phyloP scores from a whole-genome alignment of 2,888 invertebrate genomes.

The Dynastes hyllus region DNA sequence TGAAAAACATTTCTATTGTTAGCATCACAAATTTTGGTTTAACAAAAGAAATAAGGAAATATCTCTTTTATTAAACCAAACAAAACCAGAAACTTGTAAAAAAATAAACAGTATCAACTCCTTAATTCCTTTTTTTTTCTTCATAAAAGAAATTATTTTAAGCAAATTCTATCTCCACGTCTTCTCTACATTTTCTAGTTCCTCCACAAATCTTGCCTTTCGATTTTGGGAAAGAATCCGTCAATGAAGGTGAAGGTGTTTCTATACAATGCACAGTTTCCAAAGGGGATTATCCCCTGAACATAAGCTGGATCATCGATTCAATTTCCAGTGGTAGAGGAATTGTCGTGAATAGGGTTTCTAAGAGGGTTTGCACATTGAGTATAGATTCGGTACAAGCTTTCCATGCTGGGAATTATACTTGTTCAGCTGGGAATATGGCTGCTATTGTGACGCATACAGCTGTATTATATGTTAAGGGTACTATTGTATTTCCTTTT shows the following conservation, averaged over 20 bases:
- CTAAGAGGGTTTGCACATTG: constrained; percentile 69
- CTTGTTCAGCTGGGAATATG: constrained; percentile 76
- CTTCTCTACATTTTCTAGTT: constrained; percentile 70
- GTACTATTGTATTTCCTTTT: constrained; percentile 65
- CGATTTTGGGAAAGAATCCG: constrained; percentile 76
- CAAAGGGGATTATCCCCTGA: constrained; percentile 82
- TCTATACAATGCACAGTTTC: constrained; percentile 79
- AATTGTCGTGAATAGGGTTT: constrained; percentile 53
- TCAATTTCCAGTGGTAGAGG: constrained; percentile 69
- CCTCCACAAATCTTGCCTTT: constrained; percentile 82
- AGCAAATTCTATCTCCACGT: background rate
- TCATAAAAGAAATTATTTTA: too few relatives aligned
- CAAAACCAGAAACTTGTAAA: too few relatives aligned
- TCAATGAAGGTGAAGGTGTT: constrained; percentile 81
- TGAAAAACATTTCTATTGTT: too few relatives aligned
- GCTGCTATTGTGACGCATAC: constrained; percentile 78
- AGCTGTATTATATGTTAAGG: constrained; percentile 71
- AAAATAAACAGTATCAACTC: too few relatives aligned
- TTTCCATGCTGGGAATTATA: constrained; percentile 75
- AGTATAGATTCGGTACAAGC: constrained; percentile 75
- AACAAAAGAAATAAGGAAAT: too few relatives aligned
- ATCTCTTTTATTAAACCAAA: too few relatives aligned
- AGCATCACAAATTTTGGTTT: too few relatives aligned
- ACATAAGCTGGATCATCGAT: constrained; percentile 80
- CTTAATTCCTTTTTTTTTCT: too few relatives aligned